Conservation (phyloP, 2,888 invertebrate species). For the Ceriagrion tenellum region DNA sequence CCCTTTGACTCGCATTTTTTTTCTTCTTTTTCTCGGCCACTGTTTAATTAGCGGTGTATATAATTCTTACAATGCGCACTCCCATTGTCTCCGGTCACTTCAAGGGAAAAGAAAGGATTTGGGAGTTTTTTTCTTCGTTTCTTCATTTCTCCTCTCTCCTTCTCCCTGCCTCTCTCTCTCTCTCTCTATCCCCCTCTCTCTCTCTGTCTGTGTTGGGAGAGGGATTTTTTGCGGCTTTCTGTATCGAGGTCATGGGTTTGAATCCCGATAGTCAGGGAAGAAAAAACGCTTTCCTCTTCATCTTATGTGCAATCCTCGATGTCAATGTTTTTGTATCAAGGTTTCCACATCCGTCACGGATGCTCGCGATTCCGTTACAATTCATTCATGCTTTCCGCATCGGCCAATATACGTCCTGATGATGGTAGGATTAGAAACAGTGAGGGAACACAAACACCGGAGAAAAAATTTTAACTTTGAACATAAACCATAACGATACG, state of each 20-base stretch:
- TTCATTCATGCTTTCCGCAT: neutral
- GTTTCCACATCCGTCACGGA: neutral
- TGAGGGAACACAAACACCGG: too few relatives aligned
- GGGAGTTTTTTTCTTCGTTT: neutral
- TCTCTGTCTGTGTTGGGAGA: neutral
- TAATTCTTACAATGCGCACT: neutral
- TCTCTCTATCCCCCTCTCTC: neutral
- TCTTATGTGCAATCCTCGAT: neutral
- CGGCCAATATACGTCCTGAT: neutral
- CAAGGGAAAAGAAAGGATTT: neutral
- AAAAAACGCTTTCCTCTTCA: neutral
- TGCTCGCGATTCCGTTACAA: neutral
- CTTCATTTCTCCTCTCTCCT: neutral
- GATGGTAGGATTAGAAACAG: too few relatives aligned
- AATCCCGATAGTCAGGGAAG: neutral
- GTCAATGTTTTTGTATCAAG: neutral
- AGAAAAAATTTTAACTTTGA: too few relatives aligned
- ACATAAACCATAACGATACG: too few relatives aligned
- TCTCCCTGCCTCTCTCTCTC: neutral
- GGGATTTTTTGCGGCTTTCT: neutral
- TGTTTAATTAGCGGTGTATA: slow-evolving; percentile 62
- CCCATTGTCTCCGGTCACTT: slow-evolving; percentile 21
- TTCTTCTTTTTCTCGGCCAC: neutral
- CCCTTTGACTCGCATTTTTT: slow-evolving; percentile 12
- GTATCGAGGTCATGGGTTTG: slow-evolving; percentile 34